phyloP scores from a whole-genome alignment of 2,113 vertebrate genomes.

The Piprites chloris region DNA sequence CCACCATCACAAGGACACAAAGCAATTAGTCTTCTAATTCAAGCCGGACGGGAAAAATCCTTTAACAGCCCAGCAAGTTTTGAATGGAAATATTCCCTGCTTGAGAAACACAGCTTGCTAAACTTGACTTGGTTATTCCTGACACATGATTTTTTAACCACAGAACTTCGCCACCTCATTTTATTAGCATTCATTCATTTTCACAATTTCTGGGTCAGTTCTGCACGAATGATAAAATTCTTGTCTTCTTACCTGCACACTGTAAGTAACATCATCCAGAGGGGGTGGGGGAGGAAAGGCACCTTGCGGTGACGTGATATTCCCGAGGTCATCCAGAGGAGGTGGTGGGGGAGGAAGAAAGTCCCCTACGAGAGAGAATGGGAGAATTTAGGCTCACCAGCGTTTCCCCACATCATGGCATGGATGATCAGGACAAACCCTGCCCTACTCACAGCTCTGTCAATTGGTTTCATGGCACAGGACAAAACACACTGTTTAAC shows the following conservation, averaged over 20 bases:
- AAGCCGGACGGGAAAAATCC: conserved; percentile 56
- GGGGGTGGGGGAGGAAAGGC: conserved; percentile 74
- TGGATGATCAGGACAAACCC: background rate
- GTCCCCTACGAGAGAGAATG: conserved; percentile 67
- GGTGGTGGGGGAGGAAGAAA: conserved; percentile 80
- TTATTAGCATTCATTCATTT: background rate
- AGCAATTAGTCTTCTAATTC: conserved; percentile 53
- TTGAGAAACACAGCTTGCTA: conserved; percentile 37
- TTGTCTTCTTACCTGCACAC: conserved; percentile 61
- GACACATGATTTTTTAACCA: background rate
- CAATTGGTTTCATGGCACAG: rapidly evolving
- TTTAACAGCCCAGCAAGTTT: conserved; percentile 36
- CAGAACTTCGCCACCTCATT: background rate
- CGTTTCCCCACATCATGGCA: background rate
- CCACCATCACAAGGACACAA: background rate
- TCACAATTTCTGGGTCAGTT: background rate
- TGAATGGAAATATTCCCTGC: conserved; percentile 49
- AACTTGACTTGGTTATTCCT: background rate
- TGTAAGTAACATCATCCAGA: conserved; percentile 52
- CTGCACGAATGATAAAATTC: background rate
- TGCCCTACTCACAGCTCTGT: background rate
- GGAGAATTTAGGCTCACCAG: background rate
- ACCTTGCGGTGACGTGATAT: conserved; percentile 60
- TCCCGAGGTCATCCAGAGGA: conserved; percentile 72
- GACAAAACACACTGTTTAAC: background rate